phyloP scores from a whole-genome alignment of 2,113 vertebrate species.

The Neotoma lepida region DNA sequence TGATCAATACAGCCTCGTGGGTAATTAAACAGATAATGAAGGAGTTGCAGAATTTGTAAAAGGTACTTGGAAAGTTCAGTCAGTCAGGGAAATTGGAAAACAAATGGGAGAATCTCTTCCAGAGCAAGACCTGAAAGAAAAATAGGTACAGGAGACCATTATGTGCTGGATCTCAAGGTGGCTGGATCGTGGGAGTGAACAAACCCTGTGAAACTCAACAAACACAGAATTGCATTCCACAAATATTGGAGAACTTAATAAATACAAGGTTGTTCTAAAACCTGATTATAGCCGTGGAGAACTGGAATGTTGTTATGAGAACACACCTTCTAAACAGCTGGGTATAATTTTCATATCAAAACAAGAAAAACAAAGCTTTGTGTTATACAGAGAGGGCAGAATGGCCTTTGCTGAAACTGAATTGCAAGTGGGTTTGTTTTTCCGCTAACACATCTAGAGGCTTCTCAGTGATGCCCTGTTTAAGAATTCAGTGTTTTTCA shows the following conservation, averaged over 20 bases:
- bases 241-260: background rate
- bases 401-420: background rate
- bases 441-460: background rate
- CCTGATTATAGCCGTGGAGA: constrained; percentile 2
- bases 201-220: constrained; percentile 20
- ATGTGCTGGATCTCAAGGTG: background rate
- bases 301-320: background rate
- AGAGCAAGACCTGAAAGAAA: background rate
- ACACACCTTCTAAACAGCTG: background rate
- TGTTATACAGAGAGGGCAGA: background rate
- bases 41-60: constrained; percentile 12
- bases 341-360: background rate
- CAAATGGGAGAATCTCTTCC: background rate
- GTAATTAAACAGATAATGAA: background rate
- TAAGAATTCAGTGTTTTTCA: background rate
- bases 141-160: background rate
- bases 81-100: background rate
- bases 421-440: background rate
- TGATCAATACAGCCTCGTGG: background rate
- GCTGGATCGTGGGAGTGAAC: background rate
- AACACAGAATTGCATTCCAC: background rate
- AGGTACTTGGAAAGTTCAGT: background rate
- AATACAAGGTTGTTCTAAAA: background rate
- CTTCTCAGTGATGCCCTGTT: background rate
- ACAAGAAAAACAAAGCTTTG: background rate